Base-by-base conservation (phyloP, 1,140 invertebrate genomes). In the Glomeris maerens region DNA sequence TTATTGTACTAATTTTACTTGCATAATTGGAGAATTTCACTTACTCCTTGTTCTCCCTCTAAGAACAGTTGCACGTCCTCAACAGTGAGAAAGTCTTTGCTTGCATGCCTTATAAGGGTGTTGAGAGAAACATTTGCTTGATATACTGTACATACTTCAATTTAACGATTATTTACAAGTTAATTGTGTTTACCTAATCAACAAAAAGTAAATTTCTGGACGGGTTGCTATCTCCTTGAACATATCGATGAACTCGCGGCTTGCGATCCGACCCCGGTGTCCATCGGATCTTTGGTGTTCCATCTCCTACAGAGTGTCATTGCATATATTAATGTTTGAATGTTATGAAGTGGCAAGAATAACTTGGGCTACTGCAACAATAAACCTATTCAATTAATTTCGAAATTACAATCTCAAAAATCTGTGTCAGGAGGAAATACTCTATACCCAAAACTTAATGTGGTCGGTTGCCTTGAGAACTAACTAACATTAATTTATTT, bases 31-130 rank as follows among this genome's bases (percentile, higher is more conserved):
- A 36, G 20, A 23, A 53, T 29, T 45, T 23, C 26, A 65, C 65
- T 67, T 61, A 78, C 74, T 57, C 74, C 76, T 71, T 79, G 77
- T 64, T 79, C 78, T 22, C 75, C 74, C 63, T 79, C 77, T 52
- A 79, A 60, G 61, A 79, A 79, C 44, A 79, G 58, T 52, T 71
- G 68, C 40, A 79, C 60, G 61, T 79, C 78, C 58, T 78, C 76
- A 21, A 67, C 64, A 3, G 70, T 72, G 55, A 78, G 64, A 60
- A 74, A 78, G 59, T 78, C 77, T 63, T 78, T 76, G 57, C 76
- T 78, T 36, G 77, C 71, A 48, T 22, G 23, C 29, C 28, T 42
- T 40, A 44, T 2, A 13, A 13, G 27, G 36, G 3, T n/a, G 20
- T 27, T 20, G 25, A 44, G 20, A 0, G 51, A 28, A 40, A 31